Evolutionary conservation across 2,113 vertebrate genomes (phyloP).

Genomic region (Pipa parva): DNA sequence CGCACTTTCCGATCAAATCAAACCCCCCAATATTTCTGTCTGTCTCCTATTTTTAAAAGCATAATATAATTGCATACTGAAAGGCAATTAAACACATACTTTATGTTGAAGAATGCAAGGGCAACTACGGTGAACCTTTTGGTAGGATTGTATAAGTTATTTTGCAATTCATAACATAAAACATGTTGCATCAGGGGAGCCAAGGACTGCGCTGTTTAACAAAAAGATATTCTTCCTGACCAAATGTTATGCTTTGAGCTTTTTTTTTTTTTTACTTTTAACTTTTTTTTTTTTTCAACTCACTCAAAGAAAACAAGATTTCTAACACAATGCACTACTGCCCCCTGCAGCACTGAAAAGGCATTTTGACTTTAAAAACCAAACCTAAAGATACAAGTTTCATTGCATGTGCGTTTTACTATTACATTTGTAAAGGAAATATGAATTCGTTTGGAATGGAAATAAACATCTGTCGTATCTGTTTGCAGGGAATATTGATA

Average conservation of each 20-base stretch:
- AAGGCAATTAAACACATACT: slow-evolving; percentile 29
- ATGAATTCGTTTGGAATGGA: too few relatives aligned
- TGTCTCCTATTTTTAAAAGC: slow-evolving; percentile 7
- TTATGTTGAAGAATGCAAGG: slow-evolving; percentile 32
- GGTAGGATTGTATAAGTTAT: slow-evolving; percentile 17
- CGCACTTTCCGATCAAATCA: slow-evolving; percentile 19
- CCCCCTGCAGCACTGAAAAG: slow-evolving; percentile 18
- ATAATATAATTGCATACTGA: slow-evolving; percentile 36
- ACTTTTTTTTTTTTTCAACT: slow-evolving; percentile 26
- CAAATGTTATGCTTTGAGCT: slow-evolving; percentile 41
- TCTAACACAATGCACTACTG: slow-evolving; percentile 26
- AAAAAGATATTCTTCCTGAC: slow-evolving; percentile 41
- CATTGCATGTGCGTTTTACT: too few relatives aligned
- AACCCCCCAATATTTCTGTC: slow-evolving; percentile 20
- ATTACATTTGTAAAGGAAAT: too few relatives aligned
- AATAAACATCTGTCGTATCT: too few relatives aligned
- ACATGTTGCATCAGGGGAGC: slow-evolving; percentile 37
- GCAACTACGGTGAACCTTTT: slow-evolving; percentile 33
- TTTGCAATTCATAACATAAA: slow-evolving; percentile 39
- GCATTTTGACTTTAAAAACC: background rate
- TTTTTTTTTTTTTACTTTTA: slow-evolving; percentile 42
- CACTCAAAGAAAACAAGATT: background rate
- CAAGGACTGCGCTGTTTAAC: slow-evolving; percentile 40
- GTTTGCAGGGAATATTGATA: too few relatives aligned
- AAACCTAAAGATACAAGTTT: too few relatives aligned